phyloP scores from a whole-genome alignment of 2,797 vertebrate species.

The Chrysocyon brachyurus region DNA sequence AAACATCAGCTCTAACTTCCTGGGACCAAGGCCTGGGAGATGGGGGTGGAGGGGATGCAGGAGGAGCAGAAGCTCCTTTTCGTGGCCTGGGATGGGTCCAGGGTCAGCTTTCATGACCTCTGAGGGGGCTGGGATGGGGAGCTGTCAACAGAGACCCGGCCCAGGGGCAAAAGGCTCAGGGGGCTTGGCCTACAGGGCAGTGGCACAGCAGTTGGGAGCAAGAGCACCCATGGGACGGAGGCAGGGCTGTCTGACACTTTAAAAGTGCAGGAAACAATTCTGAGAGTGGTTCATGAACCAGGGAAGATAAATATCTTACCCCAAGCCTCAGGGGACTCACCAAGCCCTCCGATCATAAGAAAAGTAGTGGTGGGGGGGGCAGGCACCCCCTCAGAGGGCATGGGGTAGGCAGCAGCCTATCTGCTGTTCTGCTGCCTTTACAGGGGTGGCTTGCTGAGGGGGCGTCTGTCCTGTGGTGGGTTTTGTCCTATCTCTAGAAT shows the following conservation, averaged over 20 bases:
- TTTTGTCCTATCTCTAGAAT: background rate
- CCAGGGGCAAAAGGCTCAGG: background rate
- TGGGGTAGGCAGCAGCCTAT: background rate
- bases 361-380: rapidly evolving
- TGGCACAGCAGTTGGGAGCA: background rate
- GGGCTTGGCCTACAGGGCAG: background rate
- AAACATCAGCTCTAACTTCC: background rate
- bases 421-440: too few species aligned
- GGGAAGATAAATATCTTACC: background rate
- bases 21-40: background rate
- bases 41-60: background rate
- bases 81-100: background rate
- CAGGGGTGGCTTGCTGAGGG: background rate
- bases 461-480: background rate
- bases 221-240: rapidly evolving
- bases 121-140: rapidly evolving
- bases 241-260: background rate
- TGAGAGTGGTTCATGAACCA: background rate
- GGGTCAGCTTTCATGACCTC: background rate
- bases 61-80: background rate
- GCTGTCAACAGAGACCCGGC: background rate
- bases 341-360: background rate
- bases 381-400: background rate
- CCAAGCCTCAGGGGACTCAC: background rate
- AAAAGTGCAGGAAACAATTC: background rate